Base-by-base conservation (phyloP, 2,113 vertebrate genomes). In the Psophia crepitans region DNA sequence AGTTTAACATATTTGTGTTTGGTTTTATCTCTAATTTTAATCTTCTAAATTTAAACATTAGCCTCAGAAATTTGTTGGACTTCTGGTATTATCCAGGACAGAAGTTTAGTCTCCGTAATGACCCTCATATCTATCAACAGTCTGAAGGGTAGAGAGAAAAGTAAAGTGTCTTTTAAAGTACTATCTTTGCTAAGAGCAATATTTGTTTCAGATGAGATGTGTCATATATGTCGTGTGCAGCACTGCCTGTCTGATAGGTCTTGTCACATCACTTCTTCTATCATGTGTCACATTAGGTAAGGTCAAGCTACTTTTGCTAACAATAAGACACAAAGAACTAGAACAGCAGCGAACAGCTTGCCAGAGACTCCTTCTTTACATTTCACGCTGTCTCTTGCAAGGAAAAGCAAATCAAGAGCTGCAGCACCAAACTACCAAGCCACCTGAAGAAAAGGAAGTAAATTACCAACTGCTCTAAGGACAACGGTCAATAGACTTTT, bases 271-370 rank as follows among this genome's bases (percentile, higher is more conserved):
- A 90, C 48, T 95, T 89, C 73, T 81, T 54, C 95, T 90, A 71
- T 95, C 80, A 81, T 75, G 69, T 93, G 94, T 95, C 96, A 96
- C 84, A 76, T 97, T 96, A 97, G 81, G 65, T 95, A 95, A 95
- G 93, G 95, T 97, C 92, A 74, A 63, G 76, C 30, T 89, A 63
- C 91, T 96, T 95, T 84, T 96, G 95, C 90, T 90, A 95, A 95
- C 95, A 97, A 63, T 89, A 73, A 79, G 76, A 77, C 84, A 71
- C 58, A 37, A 76, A 91, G 64, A 69, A 89, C 74, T 84, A 75
- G 68, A 89, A 46, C 63, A 68, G 43, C 73, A 68, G 41, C 35
- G 68, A 92, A 65, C 27, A 70, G 37, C 39, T 85, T 77, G 48
- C 54, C 28, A 35, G 87, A 78, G 35, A 48, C 63, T 44, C 37